These are phyloP conservation scores for Elephantulus edwardii DNA, from an alignment of 2,113 vertebrate genomes.

Conservation along the genomic window DNA sequence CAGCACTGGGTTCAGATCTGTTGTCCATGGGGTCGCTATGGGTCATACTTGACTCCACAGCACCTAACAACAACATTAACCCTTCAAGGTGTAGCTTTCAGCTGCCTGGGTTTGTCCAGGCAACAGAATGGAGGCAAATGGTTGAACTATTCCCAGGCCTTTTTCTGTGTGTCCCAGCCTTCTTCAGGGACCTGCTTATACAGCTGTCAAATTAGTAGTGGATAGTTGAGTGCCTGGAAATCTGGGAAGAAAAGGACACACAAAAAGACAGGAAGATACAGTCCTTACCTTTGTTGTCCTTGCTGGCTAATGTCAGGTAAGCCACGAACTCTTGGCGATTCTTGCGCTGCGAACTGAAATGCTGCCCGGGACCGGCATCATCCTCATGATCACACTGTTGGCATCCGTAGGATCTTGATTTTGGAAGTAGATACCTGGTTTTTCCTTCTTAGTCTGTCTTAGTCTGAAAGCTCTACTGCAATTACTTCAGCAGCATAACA, in stretches of 20 bases:
- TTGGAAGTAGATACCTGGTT: neutral
- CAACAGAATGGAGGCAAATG: neutral
- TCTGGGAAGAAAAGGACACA: neutral
- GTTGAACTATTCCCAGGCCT: neutral
- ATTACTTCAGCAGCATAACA: neutral
- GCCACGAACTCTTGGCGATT: neutral
- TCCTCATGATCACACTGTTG: neutral
- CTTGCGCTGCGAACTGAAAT: neutral
- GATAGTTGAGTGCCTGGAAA: neutral
- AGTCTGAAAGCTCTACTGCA: no score
- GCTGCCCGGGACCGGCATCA: neutral
- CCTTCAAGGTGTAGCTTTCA: neutral
- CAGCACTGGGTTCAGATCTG: no score
- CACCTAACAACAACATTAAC: no score
- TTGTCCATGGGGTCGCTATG: no score
- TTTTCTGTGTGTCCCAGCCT: neutral
- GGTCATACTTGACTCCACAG: no score
- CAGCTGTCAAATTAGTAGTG: neutral
- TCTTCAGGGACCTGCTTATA: neutral
- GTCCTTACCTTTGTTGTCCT: neutral
- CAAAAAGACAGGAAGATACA: neutral
- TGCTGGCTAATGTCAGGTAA: no score
- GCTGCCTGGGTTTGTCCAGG: neutral
- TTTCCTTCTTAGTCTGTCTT: neutral
- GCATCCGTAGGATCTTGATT: neutral